Conservation (phyloP, 2,888 invertebrate species). For the Eledone cirrhosa region DNA sequence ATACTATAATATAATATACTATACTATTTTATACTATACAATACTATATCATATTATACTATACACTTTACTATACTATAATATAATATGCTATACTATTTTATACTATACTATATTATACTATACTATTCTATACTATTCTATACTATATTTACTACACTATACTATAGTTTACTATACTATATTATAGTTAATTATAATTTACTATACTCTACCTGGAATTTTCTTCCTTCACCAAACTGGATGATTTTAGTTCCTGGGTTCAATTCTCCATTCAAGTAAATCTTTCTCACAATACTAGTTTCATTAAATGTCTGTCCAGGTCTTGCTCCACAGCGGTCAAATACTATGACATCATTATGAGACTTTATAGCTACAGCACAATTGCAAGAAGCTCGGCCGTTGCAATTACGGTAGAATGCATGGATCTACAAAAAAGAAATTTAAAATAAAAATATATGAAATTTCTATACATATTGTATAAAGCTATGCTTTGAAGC, state of each 20-base stretch:
- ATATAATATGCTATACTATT: not conserved
- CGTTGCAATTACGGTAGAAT: conserved; percentile 35
- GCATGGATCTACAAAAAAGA: conserved; percentile 31
- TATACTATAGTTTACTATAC: not conserved
- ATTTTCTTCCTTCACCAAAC: conserved; percentile 42
- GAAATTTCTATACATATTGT: no score
- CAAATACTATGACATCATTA: conserved; percentile 33
- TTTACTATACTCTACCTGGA: conserved; percentile 37
- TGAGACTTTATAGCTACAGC: conserved; percentile 31
- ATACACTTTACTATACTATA: no score
- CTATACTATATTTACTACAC: not conserved
- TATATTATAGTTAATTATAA: not conserved
- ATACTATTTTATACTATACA: no score
- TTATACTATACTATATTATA: not conserved
- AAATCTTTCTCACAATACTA: conserved; percentile 39
- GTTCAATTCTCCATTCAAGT: conserved; percentile 37
- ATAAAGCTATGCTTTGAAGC: no score
- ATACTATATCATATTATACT: no score
- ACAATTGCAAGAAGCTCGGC: conserved; percentile 31
- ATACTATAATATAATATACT: no score
- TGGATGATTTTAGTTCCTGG: conserved; percentile 41
- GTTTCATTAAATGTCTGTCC: not conserved
- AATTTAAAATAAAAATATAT: no score
- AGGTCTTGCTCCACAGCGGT: conserved; percentile 26
- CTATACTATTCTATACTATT: not conserved